Evolutionary conservation across 2,888 invertebrate genomes (phyloP).

Genomic region (Rotaria magnacalcarata): DNA sequence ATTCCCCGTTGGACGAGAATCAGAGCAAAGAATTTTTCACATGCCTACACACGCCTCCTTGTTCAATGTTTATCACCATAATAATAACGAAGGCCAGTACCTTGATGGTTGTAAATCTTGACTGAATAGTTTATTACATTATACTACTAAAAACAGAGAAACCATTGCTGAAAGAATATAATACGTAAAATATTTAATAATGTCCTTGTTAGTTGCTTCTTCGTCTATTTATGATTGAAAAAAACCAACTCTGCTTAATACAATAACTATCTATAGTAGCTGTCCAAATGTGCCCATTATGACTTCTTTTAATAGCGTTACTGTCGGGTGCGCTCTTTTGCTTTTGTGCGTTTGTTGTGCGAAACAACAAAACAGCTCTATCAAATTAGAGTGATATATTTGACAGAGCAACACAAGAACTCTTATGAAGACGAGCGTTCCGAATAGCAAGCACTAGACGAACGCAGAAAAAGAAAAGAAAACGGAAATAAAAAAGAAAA

Average conservation of each 20-base stretch:
- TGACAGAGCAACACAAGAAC: background rate
- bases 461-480: background rate
- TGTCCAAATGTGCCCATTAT: background rate
- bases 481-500: background rate
- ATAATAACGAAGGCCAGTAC: background rate
- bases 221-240: background rate
- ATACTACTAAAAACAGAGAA: background rate
- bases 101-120: background rate
- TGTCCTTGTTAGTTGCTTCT: background rate
- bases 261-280: background rate
- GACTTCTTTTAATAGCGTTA: background rate
- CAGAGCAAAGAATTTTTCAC: background rate
- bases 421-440: background rate
- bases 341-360: conserved; percentile 15
- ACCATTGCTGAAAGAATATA: background rate
- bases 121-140: background rate
- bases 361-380: conserved; percentile 18
- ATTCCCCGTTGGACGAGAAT: background rate
- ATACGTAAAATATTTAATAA: background rate
- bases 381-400: conserved; percentile 26
- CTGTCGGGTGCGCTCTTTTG: background rate
- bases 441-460: background rate
- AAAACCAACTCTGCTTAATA: background rate
- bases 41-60: background rate
- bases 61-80: background rate